Evolutionary conservation across 2,797 vertebrate genomes (phyloP).

Genomic region (Onychomys arenicola): DNA sequence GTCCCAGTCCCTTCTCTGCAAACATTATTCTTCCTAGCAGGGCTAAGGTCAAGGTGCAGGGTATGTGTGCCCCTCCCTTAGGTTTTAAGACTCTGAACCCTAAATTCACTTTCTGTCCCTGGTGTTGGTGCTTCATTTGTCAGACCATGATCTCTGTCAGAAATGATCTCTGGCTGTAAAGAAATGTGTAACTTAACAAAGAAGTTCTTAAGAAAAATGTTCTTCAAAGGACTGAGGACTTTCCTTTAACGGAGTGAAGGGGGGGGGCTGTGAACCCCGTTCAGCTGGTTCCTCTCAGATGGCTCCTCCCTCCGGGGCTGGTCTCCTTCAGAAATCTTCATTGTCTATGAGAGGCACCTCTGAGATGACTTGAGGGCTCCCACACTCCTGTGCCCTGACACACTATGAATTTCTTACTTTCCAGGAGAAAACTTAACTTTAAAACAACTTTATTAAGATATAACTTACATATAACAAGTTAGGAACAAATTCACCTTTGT

Average conservation of each 20-base stretch:
- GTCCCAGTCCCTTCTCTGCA: neutral
- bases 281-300: neutral
- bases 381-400: neutral
- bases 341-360: neutral
- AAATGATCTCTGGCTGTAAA: constrained; percentile 13
- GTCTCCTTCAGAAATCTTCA: neutral
- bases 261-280: neutral
- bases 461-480: neutral
- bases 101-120: neutral
- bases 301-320: neutral
- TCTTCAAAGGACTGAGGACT: neutral
- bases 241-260: neutral
- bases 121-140: neutral
- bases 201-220: no score
- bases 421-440: constrained; percentile 5
- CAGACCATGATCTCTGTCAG: neutral
- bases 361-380: neutral
- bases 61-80: neutral
- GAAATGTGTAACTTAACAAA: neutral
- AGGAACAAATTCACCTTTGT: neutral
- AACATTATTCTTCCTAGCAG: neutral
- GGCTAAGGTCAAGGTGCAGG: neutral
- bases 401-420: neutral
- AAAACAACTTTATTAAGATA: neutral
- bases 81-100: neutral